phyloP scores from a whole-genome alignment of 2,888 invertebrate species.

The Acleris holmiana region DNA sequence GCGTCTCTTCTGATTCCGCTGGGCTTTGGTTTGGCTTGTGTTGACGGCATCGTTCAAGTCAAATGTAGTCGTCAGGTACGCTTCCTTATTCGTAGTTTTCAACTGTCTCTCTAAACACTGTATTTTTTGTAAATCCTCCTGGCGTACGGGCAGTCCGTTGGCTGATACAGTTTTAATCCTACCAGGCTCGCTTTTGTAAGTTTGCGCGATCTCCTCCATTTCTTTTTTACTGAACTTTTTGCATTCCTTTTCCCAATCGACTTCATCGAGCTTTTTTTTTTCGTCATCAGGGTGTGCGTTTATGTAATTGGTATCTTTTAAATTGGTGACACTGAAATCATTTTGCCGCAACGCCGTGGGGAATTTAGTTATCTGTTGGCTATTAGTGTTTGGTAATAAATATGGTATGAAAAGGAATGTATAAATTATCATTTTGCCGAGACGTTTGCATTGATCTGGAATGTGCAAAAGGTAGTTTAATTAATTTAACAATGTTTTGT shows the following conservation, averaged over 20 bases:
- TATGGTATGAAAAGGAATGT: not conserved
- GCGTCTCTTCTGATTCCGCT: constrained; percentile 45
- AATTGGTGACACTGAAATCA: not conserved
- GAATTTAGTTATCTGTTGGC: not conserved
- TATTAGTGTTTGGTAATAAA: not conserved
- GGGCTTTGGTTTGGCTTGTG: constrained; percentile 1
- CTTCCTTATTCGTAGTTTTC: not conserved
- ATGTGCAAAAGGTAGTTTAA: not conserved
- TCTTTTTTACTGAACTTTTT: constrained; percentile 20
- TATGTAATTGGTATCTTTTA: not conserved
- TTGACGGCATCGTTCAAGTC: constrained; percentile 31
- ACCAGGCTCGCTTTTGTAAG: constrained; percentile 57
- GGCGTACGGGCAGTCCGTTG: constrained; percentile 50
- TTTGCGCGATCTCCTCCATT: constrained; percentile 50
- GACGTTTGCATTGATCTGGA: not conserved
- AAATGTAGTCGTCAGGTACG: constrained; percentile 38
- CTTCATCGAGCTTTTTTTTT: not conserved
- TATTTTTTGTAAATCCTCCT: constrained; percentile 45
- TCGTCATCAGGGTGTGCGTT: not conserved
- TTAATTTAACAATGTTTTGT: constrained; percentile 3
- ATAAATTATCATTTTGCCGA: constrained; percentile 2
- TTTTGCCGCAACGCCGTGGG: not conserved
- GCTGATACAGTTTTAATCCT: constrained; percentile 59
- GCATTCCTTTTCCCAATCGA: not conserved
- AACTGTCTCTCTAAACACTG: constrained; percentile 45